phyloP scores from a whole-genome alignment of 2,888 invertebrate genomes.

The Podabrus alpinus region DNA sequence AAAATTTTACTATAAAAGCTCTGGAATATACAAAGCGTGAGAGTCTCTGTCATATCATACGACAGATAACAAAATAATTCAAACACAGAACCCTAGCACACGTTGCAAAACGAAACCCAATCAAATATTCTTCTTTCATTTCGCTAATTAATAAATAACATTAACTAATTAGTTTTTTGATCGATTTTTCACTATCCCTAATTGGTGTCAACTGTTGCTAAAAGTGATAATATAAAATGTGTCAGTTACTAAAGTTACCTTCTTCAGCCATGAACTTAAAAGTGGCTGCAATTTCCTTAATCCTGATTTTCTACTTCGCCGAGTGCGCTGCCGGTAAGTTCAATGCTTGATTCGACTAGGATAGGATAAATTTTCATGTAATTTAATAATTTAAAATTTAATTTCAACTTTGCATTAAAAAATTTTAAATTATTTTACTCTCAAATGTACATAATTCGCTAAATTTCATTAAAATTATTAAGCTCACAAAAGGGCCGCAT shows the following conservation, averaged over 20 bases:
- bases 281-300: constrained; percentile 54
- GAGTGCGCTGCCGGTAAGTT: constrained; percentile 65
- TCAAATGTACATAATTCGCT: too few relatives aligned
- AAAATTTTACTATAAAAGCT: constrained; percentile 36
- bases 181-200: constrained; percentile 16
- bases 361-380: neutral
- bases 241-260: constrained; percentile 21
- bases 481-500: too few relatives aligned
- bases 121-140: constrained; percentile 15
- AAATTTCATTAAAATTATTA: too few relatives aligned
- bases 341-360: constrained; percentile 8
- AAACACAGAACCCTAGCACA: neutral
- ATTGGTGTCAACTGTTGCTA: constrained; percentile 12
- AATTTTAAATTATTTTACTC: too few relatives aligned
- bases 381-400: neutral
- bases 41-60: constrained; percentile 33
- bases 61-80: constrained; percentile 30
- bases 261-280: constrained; percentile 32
- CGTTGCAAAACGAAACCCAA: constrained; percentile 6
- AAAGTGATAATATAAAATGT: constrained; percentile 28
- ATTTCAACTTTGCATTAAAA: neutral
- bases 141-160: constrained; percentile 19
- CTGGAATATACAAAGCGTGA: constrained; percentile 28
- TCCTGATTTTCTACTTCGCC: constrained; percentile 62
- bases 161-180: constrained; percentile 21